Percentiles rank a stretch among this genome's conserved stretches.
These are phyloP conservation scores for Sebastes miniatus DNA, from an alignment of 2,797 vertebrate genomes.

Conservation along the genomic window DNA sequence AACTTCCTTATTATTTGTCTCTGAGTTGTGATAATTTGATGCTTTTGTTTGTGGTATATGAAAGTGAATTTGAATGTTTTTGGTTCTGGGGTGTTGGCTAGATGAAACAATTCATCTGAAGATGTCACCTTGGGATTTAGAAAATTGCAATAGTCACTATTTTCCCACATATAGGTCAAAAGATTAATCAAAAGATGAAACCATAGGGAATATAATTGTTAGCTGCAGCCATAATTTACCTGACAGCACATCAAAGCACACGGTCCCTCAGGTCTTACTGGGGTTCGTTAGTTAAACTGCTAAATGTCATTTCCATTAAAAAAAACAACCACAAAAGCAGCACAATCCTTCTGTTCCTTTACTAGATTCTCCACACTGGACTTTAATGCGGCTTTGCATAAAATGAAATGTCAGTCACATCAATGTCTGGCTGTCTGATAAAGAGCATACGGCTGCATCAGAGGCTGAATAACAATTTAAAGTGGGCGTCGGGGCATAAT, in stretches of 20 bases:
- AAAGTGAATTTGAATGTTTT: not conserved
- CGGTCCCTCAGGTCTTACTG: not conserved
- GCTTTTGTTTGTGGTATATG: not conserved
- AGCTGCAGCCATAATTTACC: not conserved
- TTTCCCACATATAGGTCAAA: not conserved
- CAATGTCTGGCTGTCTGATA: slow-evolving; percentile 7
- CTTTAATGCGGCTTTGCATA: not conserved
- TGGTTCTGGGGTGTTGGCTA: not conserved
- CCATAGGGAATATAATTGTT: not conserved
- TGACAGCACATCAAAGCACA: not conserved
- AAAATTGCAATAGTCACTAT: not conserved
- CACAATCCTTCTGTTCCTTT: not conserved
- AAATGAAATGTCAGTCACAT: slow-evolving; percentile 30
- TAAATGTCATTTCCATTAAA: slow-evolving; percentile 31
- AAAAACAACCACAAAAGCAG: slow-evolving; percentile 1
- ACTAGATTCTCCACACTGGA: not conserved
- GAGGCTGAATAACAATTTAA: slow-evolving; percentile 12
- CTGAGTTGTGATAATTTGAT: not conserved
- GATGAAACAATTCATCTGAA: not conserved
- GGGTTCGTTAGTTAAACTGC: not conserved
- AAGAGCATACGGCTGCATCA: slow-evolving; percentile 26
- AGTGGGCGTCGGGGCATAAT: slow-evolving; percentile 25
- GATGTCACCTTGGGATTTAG: not conserved
- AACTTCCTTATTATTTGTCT: not conserved
- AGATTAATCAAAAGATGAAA: not conserved